phyloP scores from a whole-genome alignment of 2,888 invertebrate species.

The Drosophila sordidula region DNA sequence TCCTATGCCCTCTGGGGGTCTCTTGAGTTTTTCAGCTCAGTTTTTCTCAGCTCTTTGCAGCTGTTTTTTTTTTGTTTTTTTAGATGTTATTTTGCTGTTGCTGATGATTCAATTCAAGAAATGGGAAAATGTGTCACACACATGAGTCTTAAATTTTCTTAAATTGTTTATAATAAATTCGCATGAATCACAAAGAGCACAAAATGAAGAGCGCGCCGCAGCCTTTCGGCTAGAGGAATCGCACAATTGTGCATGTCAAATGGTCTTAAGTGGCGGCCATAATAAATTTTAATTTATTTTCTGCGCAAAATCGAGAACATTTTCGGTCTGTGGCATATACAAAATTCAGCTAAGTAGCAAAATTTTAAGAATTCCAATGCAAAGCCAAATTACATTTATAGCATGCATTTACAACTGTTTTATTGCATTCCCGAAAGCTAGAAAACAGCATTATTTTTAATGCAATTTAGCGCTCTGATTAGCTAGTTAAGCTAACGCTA shows the following conservation, averaged over 20 bases:
- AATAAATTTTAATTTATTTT: slow-evolving; percentile 72
- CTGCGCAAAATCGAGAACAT: slow-evolving; percentile 20
- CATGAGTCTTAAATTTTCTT: slow-evolving; percentile 44
- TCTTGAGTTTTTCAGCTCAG: neutral
- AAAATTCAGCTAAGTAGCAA: neutral
- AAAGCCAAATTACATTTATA: neutral
- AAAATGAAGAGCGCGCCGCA: slow-evolving; percentile 14
- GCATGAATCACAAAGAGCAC: slow-evolving; percentile 55
- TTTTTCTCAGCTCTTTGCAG: neutral
- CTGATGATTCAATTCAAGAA: slow-evolving; percentile 65
- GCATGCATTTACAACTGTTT: neutral
- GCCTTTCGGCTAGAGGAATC: slow-evolving; percentile 31
- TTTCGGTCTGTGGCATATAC: neutral
- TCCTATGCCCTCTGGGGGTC: slow-evolving; percentile 12
- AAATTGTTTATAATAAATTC: slow-evolving; percentile 74
- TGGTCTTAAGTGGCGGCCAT: slow-evolving; percentile 67
- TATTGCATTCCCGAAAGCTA: neutral
- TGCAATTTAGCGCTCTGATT: neutral
- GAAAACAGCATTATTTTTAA: neutral
- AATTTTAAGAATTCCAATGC: slow-evolving; percentile 1
- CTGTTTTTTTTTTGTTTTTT: slow-evolving; percentile 31
- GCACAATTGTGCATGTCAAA: slow-evolving; percentile 67
- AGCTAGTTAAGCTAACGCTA: neutral
- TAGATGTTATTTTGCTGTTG: neutral
- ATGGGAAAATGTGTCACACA: slow-evolving; percentile 66